phyloP scores from a whole-genome alignment of 2,888 invertebrate species.

The Aphodius sticticus region DNA sequence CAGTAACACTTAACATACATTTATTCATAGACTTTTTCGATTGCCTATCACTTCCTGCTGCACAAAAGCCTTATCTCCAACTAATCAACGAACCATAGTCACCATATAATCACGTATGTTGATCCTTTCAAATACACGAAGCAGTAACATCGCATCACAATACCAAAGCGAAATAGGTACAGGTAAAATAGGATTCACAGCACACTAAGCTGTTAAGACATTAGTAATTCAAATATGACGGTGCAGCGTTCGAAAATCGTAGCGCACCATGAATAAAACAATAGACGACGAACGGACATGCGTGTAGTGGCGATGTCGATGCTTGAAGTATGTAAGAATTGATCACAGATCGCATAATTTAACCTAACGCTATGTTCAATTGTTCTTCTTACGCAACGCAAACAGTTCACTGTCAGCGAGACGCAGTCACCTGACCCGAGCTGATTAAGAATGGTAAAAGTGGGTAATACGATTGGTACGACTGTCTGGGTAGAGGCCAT shows the following conservation, averaged over 20 bases:
- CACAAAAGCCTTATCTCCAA: background rate
- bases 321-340: background rate
- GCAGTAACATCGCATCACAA: background rate
- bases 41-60: background rate
- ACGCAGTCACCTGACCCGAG: background rate
- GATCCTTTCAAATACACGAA: background rate
- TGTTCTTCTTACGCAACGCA: background rate
- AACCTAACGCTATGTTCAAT: background rate
- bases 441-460: background rate
- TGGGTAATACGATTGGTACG: background rate
- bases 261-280: background rate
- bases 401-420: background rate
- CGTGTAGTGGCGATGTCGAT: background rate
- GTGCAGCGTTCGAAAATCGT: background rate
- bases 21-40: background rate
- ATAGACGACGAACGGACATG: background rate
- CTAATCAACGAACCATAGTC: slow-evolving; percentile 4
- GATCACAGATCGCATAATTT: background rate
- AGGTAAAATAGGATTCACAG: background rate
- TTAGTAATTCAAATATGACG: background rate
- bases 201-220: background rate
- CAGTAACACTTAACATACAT: background rate
- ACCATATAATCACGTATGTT: background rate
- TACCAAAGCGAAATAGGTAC: background rate
- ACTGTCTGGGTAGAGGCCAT: background rate